Evolutionary conservation across 2,888 invertebrate species (phyloP), one percentile per base, ranked within the genome.

Genomic region (Polydrusus cervinus): DNA sequence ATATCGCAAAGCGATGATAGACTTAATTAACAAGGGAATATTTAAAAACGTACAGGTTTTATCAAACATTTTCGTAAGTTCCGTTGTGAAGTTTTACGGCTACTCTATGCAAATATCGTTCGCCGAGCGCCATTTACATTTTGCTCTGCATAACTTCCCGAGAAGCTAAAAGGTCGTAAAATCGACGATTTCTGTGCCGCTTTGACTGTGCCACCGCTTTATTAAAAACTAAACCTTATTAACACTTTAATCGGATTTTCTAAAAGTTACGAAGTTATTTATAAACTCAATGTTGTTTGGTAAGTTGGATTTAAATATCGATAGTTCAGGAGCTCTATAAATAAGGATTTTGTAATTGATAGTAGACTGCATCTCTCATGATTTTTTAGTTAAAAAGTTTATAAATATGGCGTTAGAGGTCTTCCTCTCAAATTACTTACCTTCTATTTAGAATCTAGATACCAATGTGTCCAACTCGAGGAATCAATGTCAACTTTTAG

Each of bases 151-250:
- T 51, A 51, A 51, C 18, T 51, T 18, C 10, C 9, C 51, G 18
- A 20, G 18, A 6, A 51, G 51, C 11, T 51, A 20, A 51, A 51
- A 18, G 51, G 13, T 18, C 20, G 6, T 18, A 51, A 51, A 51
- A 51, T 51, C 51, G 18, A n/a, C 20, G 20, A 51, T 20, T 51
- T 47, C 47, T 45, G n/a, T 25, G 10, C n/a, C 13, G n/a, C 43
- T 43, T 3, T n/a, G n/a, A 16, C 47, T 47, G 2, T 47, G 30
- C 53, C n/a, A n/a, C 30, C 25, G 30, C 30, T 53, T n/a, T 53
- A 53, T 53, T 53, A 53, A 53, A 53, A 53, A n/a, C 25, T 25
- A 53, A 53, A 20, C 51, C 51, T 3, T 25, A 51, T 51, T 51
- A 11, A 25, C 18, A 51, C 18, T 25, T 20, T 11, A 51, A 51